Evolutionary conservation across 2,113 vertebrate genomes (phyloP).

Genomic region (Platycercus adscitus): DNA sequence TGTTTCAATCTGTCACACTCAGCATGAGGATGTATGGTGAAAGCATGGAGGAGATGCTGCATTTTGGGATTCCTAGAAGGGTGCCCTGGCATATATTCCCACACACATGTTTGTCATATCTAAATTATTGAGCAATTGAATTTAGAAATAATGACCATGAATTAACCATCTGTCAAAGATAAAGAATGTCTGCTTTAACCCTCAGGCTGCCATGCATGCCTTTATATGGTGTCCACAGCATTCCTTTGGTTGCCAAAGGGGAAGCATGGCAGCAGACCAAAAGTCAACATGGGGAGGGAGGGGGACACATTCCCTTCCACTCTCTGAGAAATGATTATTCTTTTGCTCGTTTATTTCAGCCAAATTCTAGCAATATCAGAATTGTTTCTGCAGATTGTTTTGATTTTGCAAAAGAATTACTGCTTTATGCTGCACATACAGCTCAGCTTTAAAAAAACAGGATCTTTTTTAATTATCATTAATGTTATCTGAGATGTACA

Average conservation of each 20-base stretch:
- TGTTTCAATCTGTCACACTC: slow-evolving; percentile 15
- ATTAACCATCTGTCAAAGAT: slow-evolving; percentile 60
- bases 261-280: background rate
- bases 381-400: slow-evolving; percentile 32
- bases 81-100: slow-evolving; percentile 51
- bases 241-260: slow-evolving; percentile 32
- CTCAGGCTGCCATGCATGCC: slow-evolving; percentile 12
- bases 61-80: slow-evolving; percentile 26
- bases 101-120: slow-evolving; percentile 45
- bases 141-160: slow-evolving; percentile 59
- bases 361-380: background rate
- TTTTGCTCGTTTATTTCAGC: background rate
- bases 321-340: slow-evolving; percentile 14
- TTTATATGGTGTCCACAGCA: slow-evolving; percentile 12
- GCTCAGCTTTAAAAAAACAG: background rate
- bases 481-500: background rate
- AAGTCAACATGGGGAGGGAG: background rate
- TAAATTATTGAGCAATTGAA: slow-evolving; percentile 54
- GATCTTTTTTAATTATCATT: background rate
- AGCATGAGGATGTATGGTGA: background rate
- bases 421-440: background rate
- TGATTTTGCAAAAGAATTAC: slow-evolving; percentile 4
- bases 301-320: background rate
- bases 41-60: background rate
- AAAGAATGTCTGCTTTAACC: slow-evolving; percentile 47